Evolutionary conservation across 2,113 vertebrate species (phyloP).

Genomic region (cat (Felis catus)): DNA sequence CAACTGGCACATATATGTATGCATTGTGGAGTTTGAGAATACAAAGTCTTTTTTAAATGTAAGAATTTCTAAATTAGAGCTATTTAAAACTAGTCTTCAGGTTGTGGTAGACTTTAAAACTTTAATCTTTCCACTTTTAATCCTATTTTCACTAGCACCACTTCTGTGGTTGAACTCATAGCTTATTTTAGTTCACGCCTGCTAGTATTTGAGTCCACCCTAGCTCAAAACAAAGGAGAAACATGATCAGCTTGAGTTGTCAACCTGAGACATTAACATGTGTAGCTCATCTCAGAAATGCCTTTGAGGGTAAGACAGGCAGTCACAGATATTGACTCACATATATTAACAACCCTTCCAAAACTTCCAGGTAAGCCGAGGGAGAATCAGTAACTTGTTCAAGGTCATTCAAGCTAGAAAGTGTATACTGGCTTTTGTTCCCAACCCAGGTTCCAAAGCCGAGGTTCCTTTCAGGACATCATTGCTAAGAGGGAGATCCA

Average conservation of each 20-base stretch:
- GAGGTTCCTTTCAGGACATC: not conserved
- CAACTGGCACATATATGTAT: not conserved
- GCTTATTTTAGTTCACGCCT: slow-evolving; percentile 42
- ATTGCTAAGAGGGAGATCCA: not conserved
- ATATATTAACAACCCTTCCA: not conserved
- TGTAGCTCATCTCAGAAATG: not conserved
- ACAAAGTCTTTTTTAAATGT: slow-evolving; percentile 17
- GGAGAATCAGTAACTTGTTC: not conserved
- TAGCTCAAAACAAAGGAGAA: not conserved
- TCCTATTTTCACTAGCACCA: not conserved
- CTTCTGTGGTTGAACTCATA: not conserved
- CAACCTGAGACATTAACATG: not conserved
- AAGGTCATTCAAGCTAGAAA: not conserved
- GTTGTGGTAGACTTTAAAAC: not conserved
- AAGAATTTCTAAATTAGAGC: slow-evolving; percentile 15
- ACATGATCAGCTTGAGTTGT: not conserved
- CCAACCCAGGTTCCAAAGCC: not conserved
- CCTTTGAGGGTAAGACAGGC: not conserved
- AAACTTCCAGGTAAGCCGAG: slow-evolving; percentile 6
- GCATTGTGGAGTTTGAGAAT: not conserved
- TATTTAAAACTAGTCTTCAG: slow-evolving; percentile 34
- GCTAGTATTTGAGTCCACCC: slow-evolving; percentile 7
- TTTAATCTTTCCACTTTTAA: not conserved
- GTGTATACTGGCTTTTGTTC: not conserved
- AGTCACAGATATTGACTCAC: not conserved